A percentile compares a stretch with the other conserved stretches of the same genome.
phyloP scores from a whole-genome alignment of 1,140 invertebrate genomes.

The Hycleus cichorii region DNA sequence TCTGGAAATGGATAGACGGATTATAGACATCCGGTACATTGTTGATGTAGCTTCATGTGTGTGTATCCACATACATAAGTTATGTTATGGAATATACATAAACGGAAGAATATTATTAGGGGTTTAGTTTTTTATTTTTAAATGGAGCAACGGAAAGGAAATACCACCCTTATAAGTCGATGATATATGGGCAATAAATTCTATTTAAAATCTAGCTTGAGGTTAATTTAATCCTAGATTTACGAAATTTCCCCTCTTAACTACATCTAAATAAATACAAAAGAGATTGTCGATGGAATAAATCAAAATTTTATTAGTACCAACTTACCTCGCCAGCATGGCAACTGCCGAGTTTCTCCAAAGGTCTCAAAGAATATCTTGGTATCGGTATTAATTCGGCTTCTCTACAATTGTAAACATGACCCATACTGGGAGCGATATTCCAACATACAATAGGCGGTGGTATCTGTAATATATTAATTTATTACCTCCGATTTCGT shows the following conservation, averaged over 20 bases:
- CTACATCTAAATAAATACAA: too few relatives aligned
- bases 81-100: conserved; percentile 8
- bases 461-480: conserved; percentile 42
- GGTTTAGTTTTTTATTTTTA: neutral
- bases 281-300: neutral
- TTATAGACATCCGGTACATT: neutral
- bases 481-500: conserved; percentile 10
- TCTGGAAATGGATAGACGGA: conserved; percentile 38
- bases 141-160: too few relatives aligned
- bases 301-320: neutral
- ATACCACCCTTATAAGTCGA: too few relatives aligned
- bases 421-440: conserved; percentile 55
- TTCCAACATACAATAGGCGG: conserved; percentile 54
- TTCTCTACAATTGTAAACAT: conserved; percentile 53
- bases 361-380: conserved; percentile 56
- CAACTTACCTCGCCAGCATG: conserved; percentile 62
- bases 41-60: neutral
- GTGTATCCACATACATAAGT: neutral
- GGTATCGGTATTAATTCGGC: conserved; percentile 56
- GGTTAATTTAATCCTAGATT: too few relatives aligned
- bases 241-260: too few relatives aligned
- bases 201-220: too few relatives aligned
- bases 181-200: too few relatives aligned
- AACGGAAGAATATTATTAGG: neutral
- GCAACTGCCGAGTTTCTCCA: conserved; percentile 65